phyloP scores from a whole-genome alignment of 23 tunicate species.

The Trididemnum miniatum region DNA sequence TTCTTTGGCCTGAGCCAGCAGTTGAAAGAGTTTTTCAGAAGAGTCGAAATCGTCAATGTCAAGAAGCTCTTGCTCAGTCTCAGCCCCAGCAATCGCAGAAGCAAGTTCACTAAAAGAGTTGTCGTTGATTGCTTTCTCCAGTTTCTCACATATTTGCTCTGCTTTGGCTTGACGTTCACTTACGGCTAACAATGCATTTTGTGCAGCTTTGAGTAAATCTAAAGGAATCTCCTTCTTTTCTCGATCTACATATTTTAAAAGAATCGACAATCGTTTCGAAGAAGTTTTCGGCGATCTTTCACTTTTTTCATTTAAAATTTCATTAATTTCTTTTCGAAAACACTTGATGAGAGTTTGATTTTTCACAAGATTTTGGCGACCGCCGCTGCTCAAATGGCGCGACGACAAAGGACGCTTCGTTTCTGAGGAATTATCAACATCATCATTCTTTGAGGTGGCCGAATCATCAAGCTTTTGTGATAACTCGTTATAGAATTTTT shows the following conservation, averaged over 20 bases:
- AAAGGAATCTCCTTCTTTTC: constrained; percentile 13
- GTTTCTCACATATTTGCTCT: constrained; percentile 16
- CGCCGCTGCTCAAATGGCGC: not conserved
- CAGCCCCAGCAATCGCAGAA: constrained; percentile 41
- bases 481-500: not conserved
- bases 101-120: constrained; percentile 48
- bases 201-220: not conserved
- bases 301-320: not conserved
- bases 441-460: not conserved
- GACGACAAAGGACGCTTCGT: not conserved
- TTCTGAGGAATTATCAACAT: not conserved
- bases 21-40: not conserved
- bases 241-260: not conserved
- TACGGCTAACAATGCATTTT: not conserved
- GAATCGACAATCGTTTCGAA: not conserved
- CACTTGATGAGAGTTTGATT: not conserved
- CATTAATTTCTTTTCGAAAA: constrained; percentile 5
- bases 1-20: constrained; percentile 31
- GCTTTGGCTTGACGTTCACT: constrained; percentile 25
- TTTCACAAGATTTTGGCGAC: not conserved
- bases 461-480: not conserved
- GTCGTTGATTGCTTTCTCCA: constrained; percentile 36
- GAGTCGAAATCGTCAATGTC: constrained; percentile 1
- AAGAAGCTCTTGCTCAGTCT: constrained; percentile 36
- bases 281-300: not conserved